Base-by-base conservation (phyloP, 2,113 vertebrate species). In the Nibea albiflora region DNA sequence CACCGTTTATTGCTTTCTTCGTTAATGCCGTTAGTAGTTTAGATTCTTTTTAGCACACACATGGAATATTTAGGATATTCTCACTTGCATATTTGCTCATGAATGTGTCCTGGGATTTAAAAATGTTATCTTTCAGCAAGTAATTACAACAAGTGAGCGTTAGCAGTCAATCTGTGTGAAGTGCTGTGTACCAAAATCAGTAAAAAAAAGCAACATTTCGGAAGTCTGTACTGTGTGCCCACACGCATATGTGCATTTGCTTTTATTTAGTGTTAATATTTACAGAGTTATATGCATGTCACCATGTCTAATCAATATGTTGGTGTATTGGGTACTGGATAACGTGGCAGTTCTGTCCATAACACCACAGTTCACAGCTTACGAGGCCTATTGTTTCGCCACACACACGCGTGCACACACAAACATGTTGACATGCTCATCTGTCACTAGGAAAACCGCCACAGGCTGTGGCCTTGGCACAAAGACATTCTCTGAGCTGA, bases 401-500 rank as follows among this genome's bases (percentile, higher is more conserved):
- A 80, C 78, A 87, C 76, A 82, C 79, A 76, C 70, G 28, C 54
- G 8, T 39, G 22, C 71, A 57, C 89, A 85, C 83, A 85, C 90
- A 92, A 85, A 90, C 88, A 94, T 80, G 91, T 90, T 94, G 92
- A 94, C 93, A 93, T 92, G 91, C 93, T 94, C 94, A 95, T 94
- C 94, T 93, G 93, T 95, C 94, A 95, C 90, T 89, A 90, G 91
- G 88, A 90, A 92, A 94, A 92, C 76, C 47, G 92, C 94, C 93
- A 95, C 90, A 89, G 94, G 94, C 95, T 91, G 93, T 90, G 90
- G 92, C 93, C 93, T 93, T 92, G 93, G 92, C 93, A 93, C 94
- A 94, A 94, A 95, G 94, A 94, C 94, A 86, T 93, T 94, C 89
- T 94, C 90, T 53, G 84, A 92, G 85, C 90, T 88, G 93, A 94